Evolutionary conservation across 2,797 vertebrate species (phyloP), one percentile per base, ranked within the genome.

Genomic region (Rhodeus uyekii): DNA sequence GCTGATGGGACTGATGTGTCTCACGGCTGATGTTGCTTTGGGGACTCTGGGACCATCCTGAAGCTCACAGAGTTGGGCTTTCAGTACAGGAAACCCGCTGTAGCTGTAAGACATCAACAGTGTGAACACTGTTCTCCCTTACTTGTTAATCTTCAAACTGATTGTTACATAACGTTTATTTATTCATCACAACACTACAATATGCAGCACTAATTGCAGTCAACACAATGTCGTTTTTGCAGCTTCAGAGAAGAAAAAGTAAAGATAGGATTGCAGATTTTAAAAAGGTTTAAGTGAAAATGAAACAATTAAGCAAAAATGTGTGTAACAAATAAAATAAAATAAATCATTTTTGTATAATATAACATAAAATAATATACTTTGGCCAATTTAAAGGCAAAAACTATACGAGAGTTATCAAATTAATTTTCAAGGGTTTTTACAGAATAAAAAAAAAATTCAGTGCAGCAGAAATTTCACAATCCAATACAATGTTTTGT

Each of bases 21-120:
- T 97, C 53, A 95, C 92, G 80, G 94, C 91, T 75, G 95, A 85
- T 84, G 93, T 95, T 86, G 90, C 94, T 64, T 93, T 94, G 76
- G 89, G 92, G 84, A 92, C 90, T 87, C 90, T 93, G 22, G 95
- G 89, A 87, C 94, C 95, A 82, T 96, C 94, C 19, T 96, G 94
- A 29, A 93, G 95, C 87, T 98, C 96, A 92, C 99, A 96, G 65
- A 99, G 94, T 86, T 96, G 95, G 77, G 94, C 88, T 76, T 90
- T 96, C 85, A 99, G 92, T 85, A 97, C 97, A 64, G 98, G 98
- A 89, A 99, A 99, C 36, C 96, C 96, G 75, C 91, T 95, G 90
- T 99, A 99, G 91, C 98, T 99, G 91, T 84, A 94, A 86, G 86
- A 83, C 84, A 94, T 76, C 38, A 61, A 24, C 69, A 42, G 75